A percentile compares a stretch with the other conserved stretches of the same genome.
phyloP scores from a whole-genome alignment of 2,113 vertebrate genomes.

The Elaphurus davidianus region DNA sequence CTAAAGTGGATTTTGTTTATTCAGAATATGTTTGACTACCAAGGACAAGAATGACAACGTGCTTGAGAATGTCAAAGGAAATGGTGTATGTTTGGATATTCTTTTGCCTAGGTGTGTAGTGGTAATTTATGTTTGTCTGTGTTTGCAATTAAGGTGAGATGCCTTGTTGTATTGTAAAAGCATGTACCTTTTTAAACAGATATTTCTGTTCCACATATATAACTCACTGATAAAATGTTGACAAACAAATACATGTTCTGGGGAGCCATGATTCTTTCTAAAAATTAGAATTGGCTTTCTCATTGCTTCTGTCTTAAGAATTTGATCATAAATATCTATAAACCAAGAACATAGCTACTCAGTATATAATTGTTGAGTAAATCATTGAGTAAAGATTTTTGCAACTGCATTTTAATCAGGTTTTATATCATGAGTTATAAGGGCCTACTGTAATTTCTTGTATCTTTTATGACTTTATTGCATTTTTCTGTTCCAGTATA shows the following conservation, averaged over 20 bases:
- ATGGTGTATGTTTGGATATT: background rate
- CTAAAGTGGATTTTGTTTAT: background rate
- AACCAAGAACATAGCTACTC: background rate
- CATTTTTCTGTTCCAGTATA: background rate
- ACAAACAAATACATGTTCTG: background rate
- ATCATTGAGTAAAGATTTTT: background rate
- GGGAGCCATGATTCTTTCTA: background rate
- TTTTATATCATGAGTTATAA: background rate
- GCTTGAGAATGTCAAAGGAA: background rate
- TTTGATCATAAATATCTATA: background rate
- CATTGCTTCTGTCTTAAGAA: background rate
- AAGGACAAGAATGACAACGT: background rate
- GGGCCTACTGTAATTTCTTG: background rate
- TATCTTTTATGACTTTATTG: background rate
- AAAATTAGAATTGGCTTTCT: conserved; percentile 12
- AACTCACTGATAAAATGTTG: background rate
- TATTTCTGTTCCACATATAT: background rate
- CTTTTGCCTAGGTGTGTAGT: background rate
- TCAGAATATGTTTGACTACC: background rate
- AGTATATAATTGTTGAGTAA: background rate
- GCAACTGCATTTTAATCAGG: background rate
- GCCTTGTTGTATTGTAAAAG: background rate
- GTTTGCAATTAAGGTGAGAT: background rate
- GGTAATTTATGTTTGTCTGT: background rate
- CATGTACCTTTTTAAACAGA: background rate